Conservation (phyloP, 2,888 invertebrate species). For the Bimastos eiseni region DNA sequence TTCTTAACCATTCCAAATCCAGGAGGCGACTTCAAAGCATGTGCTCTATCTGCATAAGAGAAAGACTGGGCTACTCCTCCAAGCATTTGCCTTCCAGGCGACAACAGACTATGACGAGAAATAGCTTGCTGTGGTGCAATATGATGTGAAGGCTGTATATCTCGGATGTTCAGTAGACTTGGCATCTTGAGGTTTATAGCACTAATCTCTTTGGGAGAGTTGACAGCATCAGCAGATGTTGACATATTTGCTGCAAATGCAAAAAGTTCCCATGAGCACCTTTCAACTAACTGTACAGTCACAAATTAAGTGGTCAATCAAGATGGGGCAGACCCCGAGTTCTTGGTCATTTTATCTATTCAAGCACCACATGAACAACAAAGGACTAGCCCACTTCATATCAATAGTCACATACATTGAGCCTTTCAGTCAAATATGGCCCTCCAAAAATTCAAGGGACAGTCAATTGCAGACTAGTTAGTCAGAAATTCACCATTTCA, state of each 20-base stretch:
- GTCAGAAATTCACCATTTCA: too few relatives aligned
- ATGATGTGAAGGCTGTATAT: neutral
- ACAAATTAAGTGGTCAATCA: neutral
- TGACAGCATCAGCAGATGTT: neutral
- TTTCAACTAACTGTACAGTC: neutral
- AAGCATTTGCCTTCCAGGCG: neutral
- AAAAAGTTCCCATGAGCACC: neutral
- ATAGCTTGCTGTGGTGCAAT: constrained; percentile 7
- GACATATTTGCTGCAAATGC: constrained; percentile 6
- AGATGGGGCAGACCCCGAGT: neutral
- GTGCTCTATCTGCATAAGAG: neutral
- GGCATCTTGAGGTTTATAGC: constrained; percentile 41
- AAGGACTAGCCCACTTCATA: too few relatives aligned
- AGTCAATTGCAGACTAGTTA: too few relatives aligned
- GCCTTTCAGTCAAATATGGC: too few relatives aligned
- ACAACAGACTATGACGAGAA: neutral
- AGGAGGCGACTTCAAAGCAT: neutral
- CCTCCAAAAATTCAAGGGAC: too few relatives aligned
- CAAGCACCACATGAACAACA: too few relatives aligned
- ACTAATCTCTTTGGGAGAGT: neutral
- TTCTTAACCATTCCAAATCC: neutral
- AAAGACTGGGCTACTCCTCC: neutral
- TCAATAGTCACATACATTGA: too few relatives aligned
- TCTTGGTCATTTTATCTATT: too few relatives aligned
- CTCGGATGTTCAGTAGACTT: constrained; percentile 39